Evolutionary conservation across 2,797 vertebrate genomes (phyloP).

Genomic region (Lutjanus argentimaculatus): DNA sequence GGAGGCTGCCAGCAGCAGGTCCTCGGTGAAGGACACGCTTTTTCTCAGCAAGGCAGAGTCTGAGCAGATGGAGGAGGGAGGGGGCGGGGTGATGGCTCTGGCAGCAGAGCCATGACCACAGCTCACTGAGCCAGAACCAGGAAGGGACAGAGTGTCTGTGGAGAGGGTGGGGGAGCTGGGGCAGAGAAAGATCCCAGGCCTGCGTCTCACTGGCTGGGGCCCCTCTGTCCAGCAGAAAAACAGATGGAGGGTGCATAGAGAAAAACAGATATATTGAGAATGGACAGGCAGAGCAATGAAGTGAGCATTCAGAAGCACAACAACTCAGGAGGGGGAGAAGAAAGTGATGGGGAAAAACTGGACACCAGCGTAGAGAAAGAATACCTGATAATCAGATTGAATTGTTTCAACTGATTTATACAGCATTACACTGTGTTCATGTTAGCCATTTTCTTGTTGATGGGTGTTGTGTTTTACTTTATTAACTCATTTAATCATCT

Average conservation of each 20-base stretch:
- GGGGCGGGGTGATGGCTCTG: constrained; percentile 86
- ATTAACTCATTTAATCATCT: neutral
- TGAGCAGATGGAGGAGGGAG: constrained; percentile 88
- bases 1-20: constrained; percentile 95
- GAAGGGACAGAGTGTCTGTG: constrained; percentile 90
- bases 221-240: constrained; percentile 83
- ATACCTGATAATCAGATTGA: neutral
- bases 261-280: constrained; percentile 78
- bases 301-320: constrained; percentile 43
- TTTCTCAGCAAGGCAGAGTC: constrained; percentile 95
- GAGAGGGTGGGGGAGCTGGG: constrained; percentile 94
- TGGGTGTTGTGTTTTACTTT: neutral
- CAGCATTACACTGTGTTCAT: neutral
- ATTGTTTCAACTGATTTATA: neutral
- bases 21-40: constrained; percentile 97
- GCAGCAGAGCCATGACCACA: constrained; percentile 77
- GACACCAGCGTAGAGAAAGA: constrained; percentile 35
- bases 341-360: constrained; percentile 32
- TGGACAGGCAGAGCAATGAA: constrained; percentile 83
- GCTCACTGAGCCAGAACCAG: constrained; percentile 88
- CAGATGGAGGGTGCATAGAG: constrained; percentile 78
- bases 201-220: constrained; percentile 80
- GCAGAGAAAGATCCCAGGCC: constrained; percentile 92
- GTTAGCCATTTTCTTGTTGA: neutral
- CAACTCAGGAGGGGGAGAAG: constrained; percentile 7